Percentiles rank a stretch among this genome's conserved stretches.
phyloP scores from a whole-genome alignment of 2,888 invertebrate genomes.

The Eilema sororculum region DNA sequence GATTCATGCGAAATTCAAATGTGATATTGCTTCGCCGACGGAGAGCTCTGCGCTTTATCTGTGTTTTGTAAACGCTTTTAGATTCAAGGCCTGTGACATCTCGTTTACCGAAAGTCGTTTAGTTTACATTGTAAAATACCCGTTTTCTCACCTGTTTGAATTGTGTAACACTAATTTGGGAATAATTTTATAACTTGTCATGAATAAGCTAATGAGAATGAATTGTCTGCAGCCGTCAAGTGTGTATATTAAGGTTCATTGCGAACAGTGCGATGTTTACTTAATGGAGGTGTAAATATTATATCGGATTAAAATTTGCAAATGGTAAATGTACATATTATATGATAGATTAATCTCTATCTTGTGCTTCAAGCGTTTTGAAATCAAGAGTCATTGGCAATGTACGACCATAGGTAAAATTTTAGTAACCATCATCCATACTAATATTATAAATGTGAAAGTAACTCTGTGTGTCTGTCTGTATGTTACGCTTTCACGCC shows the following conservation, averaged over 20 bases:
- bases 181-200: conserved; percentile 58
- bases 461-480: no score
- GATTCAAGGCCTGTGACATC: conserved; percentile 80
- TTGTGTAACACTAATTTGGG: conserved; percentile 60
- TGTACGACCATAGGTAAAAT: no score
- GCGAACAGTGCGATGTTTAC: conserved; percentile 17
- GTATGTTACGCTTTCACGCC: no score
- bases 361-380: no score
- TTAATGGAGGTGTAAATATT: conserved; percentile 5
- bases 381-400: no score
- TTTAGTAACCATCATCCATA: no score
- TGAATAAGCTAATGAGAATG: conserved; percentile 56
- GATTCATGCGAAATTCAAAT: conserved; percentile 65
- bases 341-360: no score
- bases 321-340: no score
- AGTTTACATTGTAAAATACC: conserved; percentile 75
- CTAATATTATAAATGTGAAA: no score
- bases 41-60: conserved; percentile 59
- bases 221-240: conserved; percentile 44
- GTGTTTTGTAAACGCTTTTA: conserved; percentile 70
- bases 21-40: conserved; percentile 57
- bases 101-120: conserved; percentile 77
- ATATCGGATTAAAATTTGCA: not conserved
- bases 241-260: conserved; percentile 40
- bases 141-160: conserved; percentile 59